Evolutionary conservation across 2,888 invertebrate genomes (phyloP).

Genomic region (Ceraclea dissimilis): DNA sequence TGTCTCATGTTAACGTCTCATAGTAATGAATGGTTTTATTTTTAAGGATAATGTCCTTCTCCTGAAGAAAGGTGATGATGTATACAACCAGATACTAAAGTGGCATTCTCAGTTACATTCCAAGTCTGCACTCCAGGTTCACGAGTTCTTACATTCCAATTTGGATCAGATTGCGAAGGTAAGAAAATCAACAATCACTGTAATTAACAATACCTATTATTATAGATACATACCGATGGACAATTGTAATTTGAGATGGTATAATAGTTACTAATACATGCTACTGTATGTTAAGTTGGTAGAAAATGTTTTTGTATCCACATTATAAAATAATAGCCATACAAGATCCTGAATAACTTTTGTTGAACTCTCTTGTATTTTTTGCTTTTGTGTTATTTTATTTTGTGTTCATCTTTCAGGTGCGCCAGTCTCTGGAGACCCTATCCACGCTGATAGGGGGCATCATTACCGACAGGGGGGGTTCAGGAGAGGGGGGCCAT

Average conservation of each 20-base stretch:
- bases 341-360: too few species aligned
- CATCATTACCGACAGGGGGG: conserved; percentile 23
- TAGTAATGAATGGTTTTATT: too few species aligned
- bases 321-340: too few species aligned
- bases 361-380: too few species aligned
- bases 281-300: too few species aligned
- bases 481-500: conserved; percentile 10
- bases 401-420: too few species aligned
- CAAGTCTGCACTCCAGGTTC: conserved; percentile 63
- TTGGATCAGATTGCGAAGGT: conserved; percentile 77
- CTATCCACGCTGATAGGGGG: conserved; percentile 57
- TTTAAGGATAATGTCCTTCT: conserved; percentile 35
- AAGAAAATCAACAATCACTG: conserved; percentile 23
- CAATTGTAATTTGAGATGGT: too few species aligned
- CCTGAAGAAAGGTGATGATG: conserved; percentile 49
- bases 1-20: too few species aligned
- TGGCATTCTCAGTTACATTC: conserved; percentile 66
- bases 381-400: too few species aligned
- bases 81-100: conserved; percentile 59
- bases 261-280: too few species aligned
- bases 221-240: too few species aligned
- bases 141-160: conserved; percentile 68
- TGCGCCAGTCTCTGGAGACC: conserved; percentile 72
- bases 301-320: too few species aligned
- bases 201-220: background rate